phyloP scores from a whole-genome alignment of 2,113 vertebrate genomes.

The Phainopepla nitens region DNA sequence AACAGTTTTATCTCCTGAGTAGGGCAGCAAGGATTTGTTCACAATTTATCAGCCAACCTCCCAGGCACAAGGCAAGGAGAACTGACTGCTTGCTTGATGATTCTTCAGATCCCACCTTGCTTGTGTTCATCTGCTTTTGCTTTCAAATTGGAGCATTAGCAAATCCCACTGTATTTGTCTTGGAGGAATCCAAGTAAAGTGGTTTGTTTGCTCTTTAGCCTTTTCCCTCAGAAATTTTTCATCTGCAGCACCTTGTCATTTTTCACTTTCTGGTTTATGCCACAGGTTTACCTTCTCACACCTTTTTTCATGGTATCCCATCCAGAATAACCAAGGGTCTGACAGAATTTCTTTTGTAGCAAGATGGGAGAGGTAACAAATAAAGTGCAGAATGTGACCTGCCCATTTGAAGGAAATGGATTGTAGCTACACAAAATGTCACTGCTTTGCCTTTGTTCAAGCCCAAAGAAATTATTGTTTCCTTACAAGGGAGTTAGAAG shows the following conservation, averaged over 20 bases:
- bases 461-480: background rate
- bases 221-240: background rate
- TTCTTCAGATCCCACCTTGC: background rate
- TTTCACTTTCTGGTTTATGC: background rate
- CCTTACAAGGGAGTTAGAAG: background rate
- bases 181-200: background rate
- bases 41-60: background rate
- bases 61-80: background rate
- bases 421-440: background rate
- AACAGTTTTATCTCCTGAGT: background rate
- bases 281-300: background rate
- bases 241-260: background rate
- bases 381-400: background rate
- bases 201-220: background rate
- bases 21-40: background rate
- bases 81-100: background rate
- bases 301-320: background rate
- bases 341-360: background rate
- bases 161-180: background rate
- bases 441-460: background rate
- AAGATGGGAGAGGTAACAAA: background rate
- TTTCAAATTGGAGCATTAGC: background rate
- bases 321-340: background rate
- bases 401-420: background rate
- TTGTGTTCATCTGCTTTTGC: background rate